phyloP scores from a whole-genome alignment of 2,113 vertebrate species.

The Psettodes erumei region DNA sequence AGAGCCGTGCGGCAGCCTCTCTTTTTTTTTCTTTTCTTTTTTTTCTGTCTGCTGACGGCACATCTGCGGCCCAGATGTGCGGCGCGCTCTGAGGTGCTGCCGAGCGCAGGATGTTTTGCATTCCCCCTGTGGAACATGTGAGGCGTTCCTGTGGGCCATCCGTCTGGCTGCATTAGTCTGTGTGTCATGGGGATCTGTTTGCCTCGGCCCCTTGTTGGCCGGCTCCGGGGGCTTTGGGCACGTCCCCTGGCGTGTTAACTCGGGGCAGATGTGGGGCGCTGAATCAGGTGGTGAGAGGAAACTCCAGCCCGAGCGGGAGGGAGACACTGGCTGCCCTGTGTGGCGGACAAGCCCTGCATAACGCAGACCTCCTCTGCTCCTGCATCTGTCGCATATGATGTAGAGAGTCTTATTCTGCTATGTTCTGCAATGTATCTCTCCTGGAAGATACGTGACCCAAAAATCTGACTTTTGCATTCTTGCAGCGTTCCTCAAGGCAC shows the following conservation, averaged over 20 bases:
- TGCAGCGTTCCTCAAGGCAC: neutral
- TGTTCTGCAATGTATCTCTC: neutral
- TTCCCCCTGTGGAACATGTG: conserved; percentile 71
- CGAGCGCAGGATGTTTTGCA: conserved; percentile 76
- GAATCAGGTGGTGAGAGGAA: conserved; percentile 69
- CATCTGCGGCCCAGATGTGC: conserved; percentile 77
- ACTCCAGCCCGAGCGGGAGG: conserved; percentile 44
- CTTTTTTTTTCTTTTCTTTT: conserved; percentile 3
- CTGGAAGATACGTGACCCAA: too few species aligned
- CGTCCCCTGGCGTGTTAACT: conserved; percentile 54
- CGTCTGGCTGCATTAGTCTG: conserved; percentile 65
- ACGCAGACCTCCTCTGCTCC: conserved; percentile 19
- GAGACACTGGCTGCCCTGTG: conserved; percentile 57
- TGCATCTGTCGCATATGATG: conserved; percentile 5
- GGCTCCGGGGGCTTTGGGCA: conserved; percentile 61
- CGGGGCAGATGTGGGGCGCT: conserved; percentile 67
- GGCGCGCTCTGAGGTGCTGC: conserved; percentile 53
- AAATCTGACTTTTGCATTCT: too few species aligned
- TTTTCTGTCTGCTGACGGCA: conserved; percentile 36
- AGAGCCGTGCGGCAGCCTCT: conserved; percentile 31
- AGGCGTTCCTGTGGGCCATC: conserved; percentile 70
- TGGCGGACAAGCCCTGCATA: conserved; percentile 25
- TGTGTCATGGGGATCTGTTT: conserved; percentile 71
- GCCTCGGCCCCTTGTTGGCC: conserved; percentile 59
- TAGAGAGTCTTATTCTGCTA: neutral